Conservation (phyloP, 2,797 vertebrate genomes). For the Silurus lanzhouensis region DNA sequence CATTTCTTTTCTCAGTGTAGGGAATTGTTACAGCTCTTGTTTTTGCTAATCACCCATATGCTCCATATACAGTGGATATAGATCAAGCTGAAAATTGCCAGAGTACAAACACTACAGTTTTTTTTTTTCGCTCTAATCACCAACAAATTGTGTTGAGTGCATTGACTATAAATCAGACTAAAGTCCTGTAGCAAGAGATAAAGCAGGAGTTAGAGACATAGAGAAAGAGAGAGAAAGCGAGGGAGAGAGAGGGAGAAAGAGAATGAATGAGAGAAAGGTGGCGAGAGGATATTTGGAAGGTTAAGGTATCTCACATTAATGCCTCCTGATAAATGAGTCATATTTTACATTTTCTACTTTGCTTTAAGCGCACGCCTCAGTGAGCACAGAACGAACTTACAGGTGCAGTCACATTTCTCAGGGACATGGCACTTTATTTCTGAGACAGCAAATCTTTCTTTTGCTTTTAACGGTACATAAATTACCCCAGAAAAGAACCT, state of each 20-base stretch:
- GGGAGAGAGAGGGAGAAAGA: not conserved
- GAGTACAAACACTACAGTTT: slow-evolving; percentile 8
- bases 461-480: slow-evolving; percentile 13
- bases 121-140: slow-evolving; percentile 6
- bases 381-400: slow-evolving; percentile 22
- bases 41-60: not conserved
- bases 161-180: slow-evolving; percentile 32
- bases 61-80: slow-evolving; percentile 2
- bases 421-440: slow-evolving; percentile 37
- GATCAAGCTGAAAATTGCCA: slow-evolving; percentile 1
- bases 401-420: slow-evolving; percentile 41
- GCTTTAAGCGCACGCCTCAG: slow-evolving; percentile 39
- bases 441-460: slow-evolving; percentile 27
- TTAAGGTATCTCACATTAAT: slow-evolving; percentile 37
- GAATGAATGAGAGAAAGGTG: not conserved
- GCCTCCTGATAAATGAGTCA: slow-evolving; percentile 39
- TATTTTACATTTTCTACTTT: slow-evolving; percentile 46
- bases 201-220: too few relatives aligned
- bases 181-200: not conserved
- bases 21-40: not conserved
- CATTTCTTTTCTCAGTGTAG: not conserved
- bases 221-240: not conserved
- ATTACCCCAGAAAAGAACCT: slow-evolving; percentile 8
- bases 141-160: slow-evolving; percentile 15
- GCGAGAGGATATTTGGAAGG: slow-evolving; percentile 39